Percentiles rank a stretch among this genome's conserved stretches.
Evolutionary conservation across 2,888 invertebrate species (phyloP).

Genomic region (Osmoderma eremita): DNA sequence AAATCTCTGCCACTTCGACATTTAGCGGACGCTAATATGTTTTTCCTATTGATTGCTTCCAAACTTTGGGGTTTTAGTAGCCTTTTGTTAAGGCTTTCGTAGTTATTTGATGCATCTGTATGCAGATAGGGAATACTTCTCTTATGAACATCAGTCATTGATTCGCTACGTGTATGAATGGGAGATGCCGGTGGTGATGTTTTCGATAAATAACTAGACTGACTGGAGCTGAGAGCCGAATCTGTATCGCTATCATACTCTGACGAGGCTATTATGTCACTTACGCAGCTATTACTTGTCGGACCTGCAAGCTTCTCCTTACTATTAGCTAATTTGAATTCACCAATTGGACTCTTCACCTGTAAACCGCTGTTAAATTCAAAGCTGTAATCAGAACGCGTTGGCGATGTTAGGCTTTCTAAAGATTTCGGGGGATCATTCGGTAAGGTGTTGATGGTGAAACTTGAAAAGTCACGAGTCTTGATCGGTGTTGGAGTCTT

Average conservation of each 20-base stretch:
- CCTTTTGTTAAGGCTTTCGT: constrained; percentile 64
- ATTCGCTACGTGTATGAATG: constrained; percentile 42
- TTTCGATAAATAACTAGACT: constrained; percentile 81
- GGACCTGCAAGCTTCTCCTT: constrained; percentile 21
- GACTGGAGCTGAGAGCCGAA: constrained; percentile 86
- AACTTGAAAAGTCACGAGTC: constrained; percentile 23
- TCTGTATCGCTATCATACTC: constrained; percentile 84
- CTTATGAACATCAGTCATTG: constrained; percentile 11
- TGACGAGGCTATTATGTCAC: constrained; percentile 48
- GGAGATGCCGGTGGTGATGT: constrained; percentile 80
- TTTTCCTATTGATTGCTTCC: constrained; percentile 86
- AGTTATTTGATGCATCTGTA: too few species aligned
- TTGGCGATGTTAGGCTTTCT: constrained; percentile 70
- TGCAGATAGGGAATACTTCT: background rate
- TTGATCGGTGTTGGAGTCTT: constrained; percentile 1
- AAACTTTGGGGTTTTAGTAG: constrained; percentile 82
- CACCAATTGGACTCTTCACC: constrained; percentile 50
- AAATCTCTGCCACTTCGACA: constrained; percentile 83
- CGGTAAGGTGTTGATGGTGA: constrained; percentile 40
- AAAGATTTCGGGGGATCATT: constrained; percentile 67
- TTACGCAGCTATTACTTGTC: constrained; percentile 17
- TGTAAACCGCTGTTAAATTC: constrained; percentile 63
- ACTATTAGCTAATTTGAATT: constrained; percentile 10
- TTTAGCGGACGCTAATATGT: constrained; percentile 86
- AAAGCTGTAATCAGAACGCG: constrained; percentile 69